Conservation (phyloP, 35 echinoderm and acorn worm species). For the Apostichopus parvimensis region DNA sequence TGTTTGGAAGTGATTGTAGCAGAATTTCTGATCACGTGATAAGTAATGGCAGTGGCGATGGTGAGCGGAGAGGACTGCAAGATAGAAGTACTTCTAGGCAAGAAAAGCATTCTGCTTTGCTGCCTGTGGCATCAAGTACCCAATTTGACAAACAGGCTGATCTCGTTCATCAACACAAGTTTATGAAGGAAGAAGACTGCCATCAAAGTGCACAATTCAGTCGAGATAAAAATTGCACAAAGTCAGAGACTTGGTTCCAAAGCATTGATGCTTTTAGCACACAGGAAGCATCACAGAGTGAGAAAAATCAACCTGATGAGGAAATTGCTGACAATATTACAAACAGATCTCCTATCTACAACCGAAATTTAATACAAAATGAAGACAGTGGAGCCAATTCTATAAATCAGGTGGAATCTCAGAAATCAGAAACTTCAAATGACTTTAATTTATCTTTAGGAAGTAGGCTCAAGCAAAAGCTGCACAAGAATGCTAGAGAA, state of each 20-base stretch:
- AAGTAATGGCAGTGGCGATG: not conserved
- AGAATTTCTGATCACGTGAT: not conserved
- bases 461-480: slow-evolving; percentile 64
- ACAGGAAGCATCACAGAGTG: not conserved
- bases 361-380: too few species aligned
- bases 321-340: not conserved
- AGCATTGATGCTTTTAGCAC: not conserved
- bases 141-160: not conserved
- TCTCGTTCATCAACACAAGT: not conserved
- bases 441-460: slow-evolving; percentile 4
- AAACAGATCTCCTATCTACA: not conserved
- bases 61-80: not conserved
- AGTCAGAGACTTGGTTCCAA: not conserved
- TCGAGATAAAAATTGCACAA: too few species aligned
- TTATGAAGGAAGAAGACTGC: not conserved
- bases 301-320: not conserved
- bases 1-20: slow-evolving; percentile 4
- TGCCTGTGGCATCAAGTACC: not conserved
- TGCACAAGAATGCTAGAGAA: slow-evolving; percentile 74
- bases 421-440: not conserved
- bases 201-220: not conserved
- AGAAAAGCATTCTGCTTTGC: not conserved
- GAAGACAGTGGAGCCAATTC: not conserved
- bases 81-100: not conserved
- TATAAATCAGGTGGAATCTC: not conserved